Percentiles rank a stretch among this genome's conserved stretches.
These are phyloP conservation scores for Acanthosoma haemorrhoidale DNA, from an alignment of 2,888 invertebrate species.

Conservation along the genomic window DNA sequence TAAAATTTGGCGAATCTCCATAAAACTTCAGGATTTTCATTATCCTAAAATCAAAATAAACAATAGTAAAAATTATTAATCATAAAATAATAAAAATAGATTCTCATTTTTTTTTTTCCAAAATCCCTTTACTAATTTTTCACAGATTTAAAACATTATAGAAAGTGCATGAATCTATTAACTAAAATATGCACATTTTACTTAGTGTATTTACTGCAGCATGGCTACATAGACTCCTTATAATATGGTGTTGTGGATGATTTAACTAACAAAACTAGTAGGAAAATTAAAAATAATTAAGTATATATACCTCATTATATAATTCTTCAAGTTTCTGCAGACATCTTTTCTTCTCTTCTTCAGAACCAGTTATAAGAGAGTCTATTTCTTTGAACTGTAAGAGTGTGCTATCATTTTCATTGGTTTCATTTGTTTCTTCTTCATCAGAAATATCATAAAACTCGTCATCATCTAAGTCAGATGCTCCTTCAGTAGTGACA, in stretches of 20 bases:
- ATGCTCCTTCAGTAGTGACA: slow-evolving; percentile 23
- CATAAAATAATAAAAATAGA: too few species aligned
- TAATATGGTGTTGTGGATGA: too few species aligned
- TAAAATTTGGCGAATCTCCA: slow-evolving; percentile 44
- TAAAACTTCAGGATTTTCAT: slow-evolving; percentile 40
- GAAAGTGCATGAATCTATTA: too few species aligned
- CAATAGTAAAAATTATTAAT: not conserved
- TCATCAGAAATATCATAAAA: slow-evolving; percentile 42
- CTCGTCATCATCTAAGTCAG: slow-evolving; percentile 40
- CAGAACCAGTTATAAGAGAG: slow-evolving; percentile 38
- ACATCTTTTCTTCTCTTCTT: slow-evolving; percentile 39
- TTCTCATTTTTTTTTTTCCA: too few species aligned
- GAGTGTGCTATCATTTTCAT: not conserved
- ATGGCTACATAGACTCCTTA: too few species aligned
- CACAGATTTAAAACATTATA: too few species aligned
- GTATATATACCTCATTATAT: slow-evolving; percentile 35
- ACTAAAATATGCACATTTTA: too few species aligned
- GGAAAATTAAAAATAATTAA: not conserved
- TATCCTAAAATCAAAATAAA: slow-evolving; percentile 29
- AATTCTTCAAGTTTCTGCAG: slow-evolving; percentile 37
- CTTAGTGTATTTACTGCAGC: too few species aligned
- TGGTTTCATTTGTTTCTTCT: slow-evolving; percentile 18
- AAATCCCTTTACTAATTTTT: too few species aligned
- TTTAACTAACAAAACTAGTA: not conserved
- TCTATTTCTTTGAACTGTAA: slow-evolving; percentile 39